phyloP scores from a whole-genome alignment of 2,888 invertebrate species.

The Drosophila birchii region DNA sequence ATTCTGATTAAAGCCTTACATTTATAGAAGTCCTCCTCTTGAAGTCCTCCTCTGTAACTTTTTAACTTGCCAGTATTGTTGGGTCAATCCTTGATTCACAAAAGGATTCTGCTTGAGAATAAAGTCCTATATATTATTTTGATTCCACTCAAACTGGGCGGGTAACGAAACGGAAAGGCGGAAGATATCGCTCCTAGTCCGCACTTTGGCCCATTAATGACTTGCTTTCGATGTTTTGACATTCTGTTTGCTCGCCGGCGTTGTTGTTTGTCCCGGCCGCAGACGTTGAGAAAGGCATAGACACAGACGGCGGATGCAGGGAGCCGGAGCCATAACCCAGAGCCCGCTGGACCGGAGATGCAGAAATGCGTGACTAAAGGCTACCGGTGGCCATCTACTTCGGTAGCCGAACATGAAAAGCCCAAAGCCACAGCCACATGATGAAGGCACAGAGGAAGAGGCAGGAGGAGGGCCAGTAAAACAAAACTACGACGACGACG shows the following conservation, averaged over 20 bases:
- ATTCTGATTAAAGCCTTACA: not conserved
- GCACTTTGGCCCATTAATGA: conserved; percentile 69
- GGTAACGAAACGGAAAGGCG: not conserved
- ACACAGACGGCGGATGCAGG: conserved; percentile 23
- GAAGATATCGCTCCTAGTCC: conserved; percentile 6
- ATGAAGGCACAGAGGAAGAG: conserved; percentile 65
- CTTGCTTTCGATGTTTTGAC: conserved; percentile 74
- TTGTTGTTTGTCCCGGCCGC: conserved; percentile 62
- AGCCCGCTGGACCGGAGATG: conserved; percentile 49
- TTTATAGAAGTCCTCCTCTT: too few relatives aligned
- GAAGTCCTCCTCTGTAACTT: too few relatives aligned
- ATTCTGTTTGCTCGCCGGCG: conserved; percentile 58
- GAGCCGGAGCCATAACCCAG: conserved; percentile 11
- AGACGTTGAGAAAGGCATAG: conserved; percentile 46
- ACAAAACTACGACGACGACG: conserved; percentile 59
- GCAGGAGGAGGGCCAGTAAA: conserved; percentile 61
- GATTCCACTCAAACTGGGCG: not conserved
- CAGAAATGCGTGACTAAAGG: conserved; percentile 82
- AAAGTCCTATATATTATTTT: not conserved
- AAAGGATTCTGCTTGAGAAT: not conserved
- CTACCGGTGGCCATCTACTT: conserved; percentile 80
- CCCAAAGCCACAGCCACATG: conserved; percentile 56
- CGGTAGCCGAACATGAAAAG: conserved; percentile 77
- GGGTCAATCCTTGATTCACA: too few relatives aligned
- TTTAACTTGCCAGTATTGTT: too few relatives aligned